These are phyloP conservation scores for Netelia fuscicornis DNA, from an alignment of 2,888 invertebrate species.

Conservation along the genomic window DNA sequence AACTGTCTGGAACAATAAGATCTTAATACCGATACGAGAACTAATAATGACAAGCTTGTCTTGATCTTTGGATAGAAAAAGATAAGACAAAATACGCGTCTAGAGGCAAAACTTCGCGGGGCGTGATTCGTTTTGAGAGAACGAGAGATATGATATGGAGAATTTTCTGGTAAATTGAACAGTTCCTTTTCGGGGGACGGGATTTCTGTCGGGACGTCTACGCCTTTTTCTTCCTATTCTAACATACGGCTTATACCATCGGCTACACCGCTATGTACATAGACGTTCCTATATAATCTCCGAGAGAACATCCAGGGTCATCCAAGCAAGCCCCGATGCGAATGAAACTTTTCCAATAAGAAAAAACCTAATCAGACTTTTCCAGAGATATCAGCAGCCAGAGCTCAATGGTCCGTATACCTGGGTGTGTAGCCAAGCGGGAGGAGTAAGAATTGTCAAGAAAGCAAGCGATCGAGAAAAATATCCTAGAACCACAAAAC, in stretches of 20 bases:
- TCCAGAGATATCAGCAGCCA: slow-evolving; percentile 70
- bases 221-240: slow-evolving; percentile 47
- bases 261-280: neutral
- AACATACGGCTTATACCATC: slow-evolving; percentile 36
- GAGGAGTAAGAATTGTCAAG: slow-evolving; percentile 54
- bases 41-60: too few relatives aligned
- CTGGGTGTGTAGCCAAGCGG: slow-evolving; percentile 42
- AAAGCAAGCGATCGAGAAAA: slow-evolving; percentile 48
- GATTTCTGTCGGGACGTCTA: slow-evolving; percentile 70
- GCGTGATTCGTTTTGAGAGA: slow-evolving; percentile 43
- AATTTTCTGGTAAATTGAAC: slow-evolving; percentile 82
- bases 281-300: neutral
- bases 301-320: slow-evolving; percentile 37
- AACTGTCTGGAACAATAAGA: too few relatives aligned
- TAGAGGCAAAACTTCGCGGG: too few relatives aligned
- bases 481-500: slow-evolving; percentile 2
- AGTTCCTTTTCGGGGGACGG: slow-evolving; percentile 76
- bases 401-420: slow-evolving; percentile 78
- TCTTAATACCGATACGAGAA: too few relatives aligned
- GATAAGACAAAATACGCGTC: too few relatives aligned
- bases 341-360: slow-evolving; percentile 80
- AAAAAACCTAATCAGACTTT: slow-evolving; percentile 82
- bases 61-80: too few relatives aligned
- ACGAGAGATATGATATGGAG: slow-evolving; percentile 71
- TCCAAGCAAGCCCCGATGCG: slow-evolving; percentile 57